Evolutionary conservation across 2,113 vertebrate species (phyloP), one percentile per base, ranked within the genome.

Genomic region (Pleuronectes platessa): DNA sequence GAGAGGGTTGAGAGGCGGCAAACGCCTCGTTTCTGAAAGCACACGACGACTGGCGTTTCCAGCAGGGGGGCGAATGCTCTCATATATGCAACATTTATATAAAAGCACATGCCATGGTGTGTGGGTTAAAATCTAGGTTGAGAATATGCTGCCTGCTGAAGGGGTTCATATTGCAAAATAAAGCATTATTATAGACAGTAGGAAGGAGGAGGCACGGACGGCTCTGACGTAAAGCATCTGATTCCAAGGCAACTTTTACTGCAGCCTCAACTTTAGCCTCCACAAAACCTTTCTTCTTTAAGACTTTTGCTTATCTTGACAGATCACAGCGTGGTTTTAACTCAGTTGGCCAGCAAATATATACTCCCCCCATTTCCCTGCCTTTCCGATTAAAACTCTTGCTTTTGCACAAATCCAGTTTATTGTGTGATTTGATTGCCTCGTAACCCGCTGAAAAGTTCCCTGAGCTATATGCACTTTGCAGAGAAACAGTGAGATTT

Each of bases 401-500:
- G 10, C 45, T 77, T 75, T 65, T 11, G 56, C 49, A 27, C 18
- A 61, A 60, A 59, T 18, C 15, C 21, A 77, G 13, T 3, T 65
- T 68, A 51, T 26, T 12, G 31, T 63, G 49, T 4, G 1, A 60
- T 59, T 49, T 69, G 1, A 61, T 72, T 5, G 8, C 37, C 23
- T 65, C 71, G 61, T 24, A 66, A 60, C 45, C 51, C 61, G 60
- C 23, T 54, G 20, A 65, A 63, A 12, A 14, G 3, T 63, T 72
- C 42, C 45, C 45, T 63, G 21, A 67, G 69, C 40, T 70, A 21
- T 27, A 2, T 47, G 14, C 37, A 60, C 4, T 3, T 71, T 37
- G 63, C 20, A 83, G 12, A 74, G 59, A 68, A 72, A 60, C 78
- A n/a, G 31, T 31, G 70, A 68, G 78, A 74, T 77, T 78, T 79